A percentile compares a stretch with the other conserved stretches of the same genome.
These are phyloP conservation scores for Anniella stebbinsi DNA, from an alignment of 2,797 vertebrate species.

Conservation along the genomic window DNA sequence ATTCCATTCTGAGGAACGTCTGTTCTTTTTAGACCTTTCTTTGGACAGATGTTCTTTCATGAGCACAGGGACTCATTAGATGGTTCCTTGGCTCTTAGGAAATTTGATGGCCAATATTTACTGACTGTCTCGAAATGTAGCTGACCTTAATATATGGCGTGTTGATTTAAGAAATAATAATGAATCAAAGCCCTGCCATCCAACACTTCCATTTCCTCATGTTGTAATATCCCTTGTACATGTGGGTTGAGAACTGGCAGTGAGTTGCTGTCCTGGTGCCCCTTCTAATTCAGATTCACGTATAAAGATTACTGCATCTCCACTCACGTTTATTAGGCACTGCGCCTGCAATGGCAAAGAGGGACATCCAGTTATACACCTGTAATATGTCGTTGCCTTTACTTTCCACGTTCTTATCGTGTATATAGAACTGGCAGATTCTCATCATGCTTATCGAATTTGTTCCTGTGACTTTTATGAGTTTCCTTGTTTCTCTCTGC, in stretches of 20 bases:
- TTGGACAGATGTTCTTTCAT: neutral
- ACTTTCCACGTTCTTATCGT: too few species aligned
- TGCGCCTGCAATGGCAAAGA: constrained; percentile 85
- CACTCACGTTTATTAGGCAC: constrained; percentile 98
- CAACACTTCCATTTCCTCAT: constrained; percentile 53
- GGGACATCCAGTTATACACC: neutral
- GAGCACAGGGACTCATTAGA: neutral
- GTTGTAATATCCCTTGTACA: constrained; percentile 72
- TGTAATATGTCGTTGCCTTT: neutral
- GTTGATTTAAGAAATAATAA: constrained; percentile 40
- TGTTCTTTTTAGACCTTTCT: neutral
- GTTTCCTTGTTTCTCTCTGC: neutral
- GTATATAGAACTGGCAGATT: neutral
- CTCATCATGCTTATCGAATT: neutral
- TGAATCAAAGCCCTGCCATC: constrained; percentile 51
- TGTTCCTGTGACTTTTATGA: neutral
- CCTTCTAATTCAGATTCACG: constrained; percentile 90
- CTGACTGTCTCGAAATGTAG: constrained; percentile 48
- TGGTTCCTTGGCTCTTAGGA: neutral
- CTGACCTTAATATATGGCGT: neutral
- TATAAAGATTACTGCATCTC: constrained; percentile 93
- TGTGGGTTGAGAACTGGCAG: constrained; percentile 63
- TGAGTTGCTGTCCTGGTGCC: constrained; percentile 67
- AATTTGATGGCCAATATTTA: neutral
- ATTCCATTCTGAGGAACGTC: neutral